A percentile compares a stretch with the other conserved stretches of the same genome.
Conservation (phyloP, 2,113 vertebrate species). For the Poicephalus gulielmi region DNA sequence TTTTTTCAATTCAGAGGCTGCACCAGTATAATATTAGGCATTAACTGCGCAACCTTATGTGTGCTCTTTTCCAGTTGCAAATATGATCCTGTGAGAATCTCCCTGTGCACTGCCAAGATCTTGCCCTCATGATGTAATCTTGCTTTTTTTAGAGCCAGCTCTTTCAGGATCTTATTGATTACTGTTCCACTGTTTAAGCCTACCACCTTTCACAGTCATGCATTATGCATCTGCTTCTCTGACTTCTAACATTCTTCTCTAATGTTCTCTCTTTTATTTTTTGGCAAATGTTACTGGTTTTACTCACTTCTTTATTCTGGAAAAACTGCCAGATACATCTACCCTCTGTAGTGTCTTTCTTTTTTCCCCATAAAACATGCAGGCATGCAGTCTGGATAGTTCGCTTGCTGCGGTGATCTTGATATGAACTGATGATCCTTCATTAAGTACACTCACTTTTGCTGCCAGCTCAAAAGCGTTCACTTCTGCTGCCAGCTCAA, state of each 20-base stretch:
- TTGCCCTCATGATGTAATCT: neutral
- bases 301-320: neutral
- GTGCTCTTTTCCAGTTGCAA: neutral
- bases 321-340: neutral
- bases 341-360: neutral
- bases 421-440: slow-evolving; percentile 29
- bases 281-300: neutral
- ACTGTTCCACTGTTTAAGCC: neutral
- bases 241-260: neutral
- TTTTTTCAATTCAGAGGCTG: neutral
- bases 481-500: slow-evolving; percentile 6
- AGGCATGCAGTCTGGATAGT: neutral
- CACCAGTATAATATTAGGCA: neutral
- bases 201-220: neutral
- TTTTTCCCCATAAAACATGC: neutral
- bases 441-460: neutral
- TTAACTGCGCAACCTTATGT: neutral
- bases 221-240: neutral
- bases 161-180: neutral
- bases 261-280: neutral
- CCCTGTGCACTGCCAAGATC: neutral
- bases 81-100: neutral
- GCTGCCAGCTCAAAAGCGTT: neutral
- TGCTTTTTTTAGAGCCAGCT: neutral
- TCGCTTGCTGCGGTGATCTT: neutral